Conservation (phyloP, 2,888 invertebrate species). For the Lasioglossum vierecki region DNA sequence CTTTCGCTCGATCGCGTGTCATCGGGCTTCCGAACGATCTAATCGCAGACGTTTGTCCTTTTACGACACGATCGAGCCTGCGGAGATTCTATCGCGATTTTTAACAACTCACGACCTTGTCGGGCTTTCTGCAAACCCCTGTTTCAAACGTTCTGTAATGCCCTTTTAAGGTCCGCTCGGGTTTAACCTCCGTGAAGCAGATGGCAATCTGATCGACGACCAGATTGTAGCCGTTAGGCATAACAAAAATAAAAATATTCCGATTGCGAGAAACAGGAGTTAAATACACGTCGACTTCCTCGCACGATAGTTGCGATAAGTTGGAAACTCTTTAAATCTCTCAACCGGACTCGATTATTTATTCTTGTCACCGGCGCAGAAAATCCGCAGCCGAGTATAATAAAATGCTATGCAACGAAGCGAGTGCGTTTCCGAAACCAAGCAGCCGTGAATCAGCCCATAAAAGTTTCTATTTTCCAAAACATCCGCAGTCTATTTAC, state of each 20-base stretch:
- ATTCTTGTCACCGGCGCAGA: background rate
- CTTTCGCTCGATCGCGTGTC: background rate
- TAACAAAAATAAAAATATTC: no score
- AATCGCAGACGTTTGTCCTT: background rate
- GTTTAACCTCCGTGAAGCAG: background rate
- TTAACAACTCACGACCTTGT: background rate
- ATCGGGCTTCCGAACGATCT: background rate
- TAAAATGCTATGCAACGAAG: background rate
- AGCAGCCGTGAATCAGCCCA: background rate
- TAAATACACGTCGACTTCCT: background rate
- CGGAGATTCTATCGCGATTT: background rate
- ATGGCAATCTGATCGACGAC: background rate
- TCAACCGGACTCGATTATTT: background rate
- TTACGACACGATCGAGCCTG: background rate
- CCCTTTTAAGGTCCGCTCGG: background rate
- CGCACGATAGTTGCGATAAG: background rate
- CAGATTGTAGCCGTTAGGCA: background rate
- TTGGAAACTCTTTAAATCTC: background rate
- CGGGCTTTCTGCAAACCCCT: background rate
- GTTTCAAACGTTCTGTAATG: background rate
- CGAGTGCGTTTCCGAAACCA: background rate
- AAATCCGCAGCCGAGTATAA: background rate
- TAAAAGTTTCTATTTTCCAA: slow-evolving; percentile 7
- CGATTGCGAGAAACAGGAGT: no score
- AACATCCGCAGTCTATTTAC: slow-evolving; percentile 8